phyloP scores from a whole-genome alignment of 2,113 vertebrate genomes.

The Phrynosoma platyrhinos region DNA sequence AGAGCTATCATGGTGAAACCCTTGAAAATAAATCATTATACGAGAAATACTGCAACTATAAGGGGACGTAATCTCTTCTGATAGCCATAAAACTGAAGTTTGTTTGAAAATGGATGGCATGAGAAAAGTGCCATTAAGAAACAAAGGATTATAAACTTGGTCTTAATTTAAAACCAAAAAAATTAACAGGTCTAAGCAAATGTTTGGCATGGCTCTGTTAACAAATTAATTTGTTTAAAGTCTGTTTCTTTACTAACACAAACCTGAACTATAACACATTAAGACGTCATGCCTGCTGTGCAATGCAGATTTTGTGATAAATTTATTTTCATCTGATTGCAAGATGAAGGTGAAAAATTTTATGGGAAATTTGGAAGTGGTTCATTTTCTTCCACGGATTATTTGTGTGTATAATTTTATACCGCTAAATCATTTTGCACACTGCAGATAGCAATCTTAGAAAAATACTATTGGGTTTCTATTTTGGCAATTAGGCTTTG shows the following conservation, averaged over 20 bases:
- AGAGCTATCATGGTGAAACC: conserved; percentile 87
- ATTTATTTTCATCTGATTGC: background rate
- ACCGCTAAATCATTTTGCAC: background rate
- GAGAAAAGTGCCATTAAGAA: conserved; percentile 80
- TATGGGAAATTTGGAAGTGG: background rate
- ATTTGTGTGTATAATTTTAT: conserved; percentile 27
- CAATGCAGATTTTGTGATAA: background rate
- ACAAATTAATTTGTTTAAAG: conserved; percentile 14
- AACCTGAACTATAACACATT: background rate
- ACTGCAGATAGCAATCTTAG: too few species aligned
- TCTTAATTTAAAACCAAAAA: conserved; percentile 65
- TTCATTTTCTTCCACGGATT: background rate
- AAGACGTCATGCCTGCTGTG: background rate
- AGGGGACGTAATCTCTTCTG: conserved; percentile 80
- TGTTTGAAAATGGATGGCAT: conserved; percentile 82
- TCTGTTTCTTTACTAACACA: conserved; percentile 45
- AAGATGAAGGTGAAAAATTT: background rate
- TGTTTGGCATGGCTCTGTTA: too few species aligned
- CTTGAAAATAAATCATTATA: conserved; percentile 89
- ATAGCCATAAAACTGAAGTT: conserved; percentile 82
- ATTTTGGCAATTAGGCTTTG: too few species aligned
- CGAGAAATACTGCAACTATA: conserved; percentile 85
- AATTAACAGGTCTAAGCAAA: background rate
- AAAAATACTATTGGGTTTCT: too few species aligned
- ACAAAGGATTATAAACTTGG: conserved; percentile 84